Base-by-base conservation (phyloP, 2,888 invertebrate genomes). In the Apoderus coryli region DNA sequence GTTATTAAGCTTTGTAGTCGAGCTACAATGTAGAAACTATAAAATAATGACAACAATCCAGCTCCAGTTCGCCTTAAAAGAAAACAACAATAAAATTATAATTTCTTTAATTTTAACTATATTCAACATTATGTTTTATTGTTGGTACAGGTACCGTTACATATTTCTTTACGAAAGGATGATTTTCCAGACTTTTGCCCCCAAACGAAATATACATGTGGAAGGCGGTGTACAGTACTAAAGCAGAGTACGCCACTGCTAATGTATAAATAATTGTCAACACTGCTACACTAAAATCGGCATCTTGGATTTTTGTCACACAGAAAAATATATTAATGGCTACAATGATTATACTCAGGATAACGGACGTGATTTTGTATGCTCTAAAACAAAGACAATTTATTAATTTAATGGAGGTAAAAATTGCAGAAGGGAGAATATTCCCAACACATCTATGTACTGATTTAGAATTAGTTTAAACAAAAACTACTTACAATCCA, bases 281-380 rank as follows among this genome's bases (percentile, higher is more conserved):
- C 6, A 37, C 22, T 4, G 22, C 16, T 9, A 28, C 25, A 16
- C 35, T 25, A 4, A 63, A 45, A 5, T 67, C 45, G 2, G 53
- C 45, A 4, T 58, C 51, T 10, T 59, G 45, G 1, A 77, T 65
- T 42, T 68, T 71, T 29, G 61, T 63, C 7, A 65, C 54, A n/a
- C 82, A 78, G 56, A 84, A 84, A 51, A 69, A 82, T 41, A 81
- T 61, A 54, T 86, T 86, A 44, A 86, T 84, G 3, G 56, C 59
- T 45, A 85, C 76, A 7, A 85, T 76, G 24, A 74, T 47, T 5
- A 70, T 46, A 3, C 79, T 72, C 14, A 84, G 56, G 3, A 67
- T 28, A 14, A 72, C 63, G 1, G 80, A 65, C 12, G 75, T 55
- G 12, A 74, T 56, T 58, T 75, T 77, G 53, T 72, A 76, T 14